These are phyloP conservation scores for Papilio glaucus DNA, from an alignment of 1,140 invertebrate species.

Conservation along the genomic window DNA sequence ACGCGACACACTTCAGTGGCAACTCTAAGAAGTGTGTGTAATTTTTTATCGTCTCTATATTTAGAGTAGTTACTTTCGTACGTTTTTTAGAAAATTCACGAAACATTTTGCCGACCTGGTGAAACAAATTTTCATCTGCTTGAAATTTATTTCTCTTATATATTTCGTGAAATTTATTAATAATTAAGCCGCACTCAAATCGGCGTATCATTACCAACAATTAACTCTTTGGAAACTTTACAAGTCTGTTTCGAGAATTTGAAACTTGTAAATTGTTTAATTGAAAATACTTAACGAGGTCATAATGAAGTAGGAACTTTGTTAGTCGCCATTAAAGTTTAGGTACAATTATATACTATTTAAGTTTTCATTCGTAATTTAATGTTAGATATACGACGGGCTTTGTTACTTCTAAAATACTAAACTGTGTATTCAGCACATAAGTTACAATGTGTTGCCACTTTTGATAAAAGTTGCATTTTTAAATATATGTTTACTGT, in stretches of 20 bases:
- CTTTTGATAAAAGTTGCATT: no score
- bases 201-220: background rate
- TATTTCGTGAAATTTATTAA: background rate
- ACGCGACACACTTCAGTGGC: constrained; percentile 64
- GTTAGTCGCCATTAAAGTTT: background rate
- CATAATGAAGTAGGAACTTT: background rate
- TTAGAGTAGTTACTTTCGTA: constrained; percentile 37
- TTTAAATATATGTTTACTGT: no score
- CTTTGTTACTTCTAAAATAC: no score
- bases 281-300: constrained; percentile 13
- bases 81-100: constrained; percentile 16
- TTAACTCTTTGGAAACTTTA: constrained; percentile 36
- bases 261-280: constrained; percentile 20
- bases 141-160: background rate
- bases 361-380: no score
- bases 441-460: no score
- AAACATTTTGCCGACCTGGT: constrained; percentile 37
- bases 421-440: no score
- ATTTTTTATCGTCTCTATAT: constrained; percentile 47
- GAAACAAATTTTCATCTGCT: background rate
- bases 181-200: constrained; percentile 23
- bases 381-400: no score
- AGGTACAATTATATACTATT: background rate
- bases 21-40: constrained; percentile 61
- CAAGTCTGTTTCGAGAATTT: constrained; percentile 5